phyloP scores from a whole-genome alignment of 2,113 vertebrate genomes.

The Cercopithecus mona region DNA sequence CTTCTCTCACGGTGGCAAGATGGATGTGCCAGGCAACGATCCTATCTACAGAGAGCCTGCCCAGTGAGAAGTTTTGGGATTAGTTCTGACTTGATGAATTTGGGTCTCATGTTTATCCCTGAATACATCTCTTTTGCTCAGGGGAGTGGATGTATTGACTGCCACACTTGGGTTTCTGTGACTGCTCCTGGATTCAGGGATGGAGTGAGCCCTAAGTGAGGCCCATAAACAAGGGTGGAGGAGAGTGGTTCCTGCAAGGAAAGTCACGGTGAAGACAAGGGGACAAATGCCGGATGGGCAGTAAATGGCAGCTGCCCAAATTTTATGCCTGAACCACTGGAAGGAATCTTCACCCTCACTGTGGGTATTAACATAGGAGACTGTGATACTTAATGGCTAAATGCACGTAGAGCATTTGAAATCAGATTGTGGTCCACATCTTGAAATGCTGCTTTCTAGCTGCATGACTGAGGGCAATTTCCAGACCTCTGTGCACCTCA shows the following conservation, averaged over 20 bases:
- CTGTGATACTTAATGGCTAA: not conserved
- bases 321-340: not conserved
- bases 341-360: not conserved
- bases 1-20: not conserved
- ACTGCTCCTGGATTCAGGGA: not conserved
- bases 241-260: not conserved
- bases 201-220: not conserved
- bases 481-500: not conserved
- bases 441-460: not conserved
- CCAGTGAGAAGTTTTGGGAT: not conserved
- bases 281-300: not conserved
- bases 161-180: not conserved
- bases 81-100: not conserved
- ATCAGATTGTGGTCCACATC: not conserved
- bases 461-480: not conserved
- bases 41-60: not conserved
- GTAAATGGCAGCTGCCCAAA: not conserved
- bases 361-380: fast-evolving
- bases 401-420: not conserved
- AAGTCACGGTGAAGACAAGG: not conserved
- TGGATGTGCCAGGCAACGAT: not conserved
- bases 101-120: not conserved
- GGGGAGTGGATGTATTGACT: not conserved
- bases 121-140: not conserved
- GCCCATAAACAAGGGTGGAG: not conserved